A percentile compares a stretch with the other conserved stretches of the same genome.
Evolutionary conservation across 2,797 vertebrate species (phyloP).

Genomic region (Sebastes iracundus): DNA sequence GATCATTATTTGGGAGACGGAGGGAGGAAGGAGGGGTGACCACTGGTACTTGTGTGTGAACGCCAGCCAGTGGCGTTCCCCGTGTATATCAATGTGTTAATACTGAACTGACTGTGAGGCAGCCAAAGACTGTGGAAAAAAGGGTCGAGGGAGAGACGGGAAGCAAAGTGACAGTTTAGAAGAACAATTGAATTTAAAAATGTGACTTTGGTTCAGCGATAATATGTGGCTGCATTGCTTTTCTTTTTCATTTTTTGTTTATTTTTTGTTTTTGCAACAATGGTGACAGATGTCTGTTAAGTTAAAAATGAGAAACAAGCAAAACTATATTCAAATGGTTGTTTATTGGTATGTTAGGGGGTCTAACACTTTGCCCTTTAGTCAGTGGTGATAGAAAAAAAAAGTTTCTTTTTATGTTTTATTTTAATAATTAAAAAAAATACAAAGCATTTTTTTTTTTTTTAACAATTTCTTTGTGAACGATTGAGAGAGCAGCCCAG

Average conservation of each 20-base stretch:
- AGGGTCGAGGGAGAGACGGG: slow-evolving; percentile 46
- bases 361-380: slow-evolving; percentile 86
- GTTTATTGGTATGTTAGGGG: slow-evolving; percentile 87
- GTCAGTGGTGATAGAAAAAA: slow-evolving; percentile 86
- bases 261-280: slow-evolving; percentile 72
- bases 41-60: slow-evolving; percentile 87
- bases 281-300: slow-evolving; percentile 89
- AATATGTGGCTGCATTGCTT: slow-evolving; percentile 79
- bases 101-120: slow-evolving; percentile 85
- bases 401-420: slow-evolving; percentile 82
- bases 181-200: slow-evolving; percentile 77
- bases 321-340: slow-evolving; percentile 85
- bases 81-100: slow-evolving; percentile 86
- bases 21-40: slow-evolving; percentile 58
- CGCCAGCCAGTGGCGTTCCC: slow-evolving; percentile 80
- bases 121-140: slow-evolving; percentile 80
- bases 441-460: slow-evolving; percentile 71
- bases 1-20: slow-evolving; percentile 72
- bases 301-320: slow-evolving; percentile 83
- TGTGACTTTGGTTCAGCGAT: slow-evolving; percentile 86
- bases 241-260: slow-evolving; percentile 58
- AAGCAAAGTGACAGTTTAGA: slow-evolving; percentile 66
- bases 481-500: slow-evolving; percentile 83
- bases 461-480: slow-evolving; percentile 84
- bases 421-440: slow-evolving; percentile 85